Base-by-base conservation (phyloP, 2,888 invertebrate species). In the Apodemia duryi region DNA sequence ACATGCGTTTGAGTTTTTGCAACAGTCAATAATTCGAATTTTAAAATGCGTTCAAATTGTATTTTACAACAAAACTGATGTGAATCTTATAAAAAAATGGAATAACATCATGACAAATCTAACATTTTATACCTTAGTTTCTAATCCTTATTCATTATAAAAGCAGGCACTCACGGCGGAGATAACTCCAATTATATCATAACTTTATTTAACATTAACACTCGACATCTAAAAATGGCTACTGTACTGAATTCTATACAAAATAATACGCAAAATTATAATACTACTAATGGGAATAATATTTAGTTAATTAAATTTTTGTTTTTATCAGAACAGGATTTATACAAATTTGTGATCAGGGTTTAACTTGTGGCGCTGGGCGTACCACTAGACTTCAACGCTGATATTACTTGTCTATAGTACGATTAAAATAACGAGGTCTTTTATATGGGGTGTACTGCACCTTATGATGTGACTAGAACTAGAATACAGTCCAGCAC, bases 81-180 rank as follows among this genome's bases (percentile, higher is more conserved):
- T 2, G 2, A 38, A 38, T 38, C 2, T 43, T 43, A 10, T 43
- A 0, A 2, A 11, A 10, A 10, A 11, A 10, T 43, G 11, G 43
- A 43, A 28, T 1, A 2, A 52, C 28, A 29, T 3, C 54, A 11
- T 2, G 54, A 54, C 4, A 1, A 54, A 54, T 54, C 54, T 54
- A 54, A 54, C 54, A 10, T 7, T 54, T 54, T 28, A 54, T 29
- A 54, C 5, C 54, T 3, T 10, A n/a, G 54, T 54, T 54, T 28
- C 29, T 54, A 21, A 54, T 29, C 63, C 69, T 69, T 61, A 67
- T 76, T 77, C 9, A 38, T 71, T 73, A 77, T 69, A 41, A 74
- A 81, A 82, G 80, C 83, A 89, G 90, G 90, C 89, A 88, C 87
- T 82, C 77, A 69, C 75, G 84, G 85, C 78, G 77, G 77, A 80